These are phyloP conservation scores for Drosophila robusta DNA, from an alignment of 2,888 invertebrate species.

Conservation along the genomic window DNA sequence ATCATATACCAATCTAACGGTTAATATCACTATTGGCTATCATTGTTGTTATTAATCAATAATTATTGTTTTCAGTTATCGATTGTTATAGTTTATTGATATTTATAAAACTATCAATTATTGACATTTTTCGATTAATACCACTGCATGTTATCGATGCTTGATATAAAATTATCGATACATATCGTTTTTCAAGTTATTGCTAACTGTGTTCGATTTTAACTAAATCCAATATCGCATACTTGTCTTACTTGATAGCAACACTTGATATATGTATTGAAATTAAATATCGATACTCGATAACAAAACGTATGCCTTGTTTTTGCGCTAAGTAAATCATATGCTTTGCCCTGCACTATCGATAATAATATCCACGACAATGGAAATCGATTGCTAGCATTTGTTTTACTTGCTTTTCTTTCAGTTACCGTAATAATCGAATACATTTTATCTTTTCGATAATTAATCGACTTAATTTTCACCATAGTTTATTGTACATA, in stretches of 20 bases:
- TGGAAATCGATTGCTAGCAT: slow-evolving; percentile 8
- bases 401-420: slow-evolving; percentile 7
- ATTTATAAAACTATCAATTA: too few species aligned
- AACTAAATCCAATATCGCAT: neutral
- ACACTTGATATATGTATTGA: neutral
- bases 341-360: slow-evolving; percentile 23
- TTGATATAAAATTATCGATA: too few species aligned
- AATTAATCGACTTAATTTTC: neutral
- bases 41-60: too few species aligned
- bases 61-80: too few species aligned
- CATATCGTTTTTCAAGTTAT: too few species aligned
- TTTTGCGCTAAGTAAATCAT: slow-evolving; percentile 11
- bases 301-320: slow-evolving; percentile 1
- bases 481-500: neutral
- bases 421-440: slow-evolving; percentile 20
- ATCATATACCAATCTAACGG: too few species aligned
- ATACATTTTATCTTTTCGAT: neutral
- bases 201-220: too few species aligned
- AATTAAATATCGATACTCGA: neutral
- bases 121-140: too few species aligned
- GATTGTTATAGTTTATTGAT: too few species aligned
- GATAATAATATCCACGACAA: slow-evolving; percentile 2
- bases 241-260: neutral
- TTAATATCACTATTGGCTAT: too few species aligned
- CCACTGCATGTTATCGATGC: too few species aligned